These are phyloP conservation scores for Trichechus manatus DNA, from an alignment of 2,113 vertebrate genomes.

Conservation along the genomic window DNA sequence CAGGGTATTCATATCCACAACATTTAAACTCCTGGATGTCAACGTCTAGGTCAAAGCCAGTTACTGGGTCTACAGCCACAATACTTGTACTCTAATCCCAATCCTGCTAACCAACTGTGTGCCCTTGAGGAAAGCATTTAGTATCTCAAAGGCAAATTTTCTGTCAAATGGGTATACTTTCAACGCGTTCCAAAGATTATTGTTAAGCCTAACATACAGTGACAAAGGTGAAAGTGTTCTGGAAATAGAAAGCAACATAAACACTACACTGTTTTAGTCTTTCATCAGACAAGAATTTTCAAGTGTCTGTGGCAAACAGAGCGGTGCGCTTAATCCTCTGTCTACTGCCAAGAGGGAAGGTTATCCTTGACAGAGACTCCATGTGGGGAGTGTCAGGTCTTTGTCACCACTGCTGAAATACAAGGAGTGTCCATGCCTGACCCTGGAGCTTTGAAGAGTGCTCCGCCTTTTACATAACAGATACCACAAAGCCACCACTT, in stretches of 20 bases:
- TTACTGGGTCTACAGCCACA: neutral
- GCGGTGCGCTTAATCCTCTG: neutral
- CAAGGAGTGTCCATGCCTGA: slow-evolving; percentile 20
- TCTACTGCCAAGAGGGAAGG: neutral
- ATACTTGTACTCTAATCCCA: neutral
- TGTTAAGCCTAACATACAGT: neutral
- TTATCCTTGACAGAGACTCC: neutral
- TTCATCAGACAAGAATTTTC: neutral
- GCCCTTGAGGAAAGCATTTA: neutral
- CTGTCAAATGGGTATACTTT: neutral
- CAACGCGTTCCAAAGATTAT: neutral
- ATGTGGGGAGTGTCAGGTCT: slow-evolving; percentile 41
- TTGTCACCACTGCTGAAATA: slow-evolving; percentile 65
- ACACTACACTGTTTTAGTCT: neutral
- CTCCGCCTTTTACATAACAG: slow-evolving; percentile 67
- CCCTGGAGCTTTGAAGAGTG: slow-evolving; percentile 57
- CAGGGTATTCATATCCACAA: neutral
- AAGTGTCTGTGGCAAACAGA: neutral
- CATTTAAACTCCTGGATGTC: neutral
- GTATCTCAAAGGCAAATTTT: neutral
- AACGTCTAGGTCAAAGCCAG: neutral
- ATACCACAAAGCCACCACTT: slow-evolving; percentile 27
- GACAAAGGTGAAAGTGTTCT: neutral
- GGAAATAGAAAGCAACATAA: neutral
- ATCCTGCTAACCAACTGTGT: neutral